Evolutionary conservation across 1,140 invertebrate species (phyloP).

Genomic region (Aphelenchoides fujianensis): DNA sequence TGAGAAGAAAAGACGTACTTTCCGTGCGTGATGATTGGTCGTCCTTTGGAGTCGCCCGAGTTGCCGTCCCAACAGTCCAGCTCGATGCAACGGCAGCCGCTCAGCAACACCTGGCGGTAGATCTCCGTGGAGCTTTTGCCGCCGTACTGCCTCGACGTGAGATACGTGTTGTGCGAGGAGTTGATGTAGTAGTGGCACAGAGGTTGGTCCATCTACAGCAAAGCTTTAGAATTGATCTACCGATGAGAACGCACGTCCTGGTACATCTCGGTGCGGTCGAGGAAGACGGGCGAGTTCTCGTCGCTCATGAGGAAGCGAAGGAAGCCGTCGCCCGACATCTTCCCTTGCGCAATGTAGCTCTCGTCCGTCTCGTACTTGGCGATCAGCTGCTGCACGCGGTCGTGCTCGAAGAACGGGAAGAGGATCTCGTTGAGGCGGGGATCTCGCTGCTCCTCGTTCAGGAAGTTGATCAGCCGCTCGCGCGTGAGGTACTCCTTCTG

Average conservation of each 20-base stretch:
- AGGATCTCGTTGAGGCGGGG: slow-evolving; percentile 97
- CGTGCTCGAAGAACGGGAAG: slow-evolving; percentile 92
- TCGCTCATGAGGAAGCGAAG: slow-evolving; percentile 97
- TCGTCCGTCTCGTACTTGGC: slow-evolving; percentile 85
- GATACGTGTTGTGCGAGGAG: slow-evolving; percentile 39
- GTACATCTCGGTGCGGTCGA: slow-evolving; percentile 91
- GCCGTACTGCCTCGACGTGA: slow-evolving; percentile 87
- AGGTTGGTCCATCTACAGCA: slow-evolving; percentile 98
- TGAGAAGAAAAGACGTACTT: no score
- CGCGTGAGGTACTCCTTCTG: slow-evolving; percentile 62
- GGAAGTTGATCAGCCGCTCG: slow-evolving; percentile 84
- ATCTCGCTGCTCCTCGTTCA: slow-evolving; percentile 93
- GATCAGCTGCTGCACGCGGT: slow-evolving; percentile 86
- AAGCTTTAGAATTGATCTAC: no score
- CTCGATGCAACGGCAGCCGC: slow-evolving; percentile 89
- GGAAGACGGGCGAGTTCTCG: slow-evolving; percentile 96
- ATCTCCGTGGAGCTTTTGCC: slow-evolving; percentile 97
- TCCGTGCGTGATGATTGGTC: slow-evolving; percentile 97
- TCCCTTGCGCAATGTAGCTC: slow-evolving; percentile 72
- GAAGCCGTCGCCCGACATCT: slow-evolving; percentile 85
- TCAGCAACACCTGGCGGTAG: slow-evolving; percentile 91
- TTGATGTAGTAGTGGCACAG: slow-evolving; percentile 97
- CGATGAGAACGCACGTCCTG: no score
- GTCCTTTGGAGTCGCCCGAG: slow-evolving; percentile 79
- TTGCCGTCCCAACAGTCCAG: slow-evolving; percentile 99